A percentile compares a stretch with the other conserved stretches of the same genome.
Conservation (phyloP, 2,113 vertebrate genomes). For the Pelvicachromis taeniatus region DNA sequence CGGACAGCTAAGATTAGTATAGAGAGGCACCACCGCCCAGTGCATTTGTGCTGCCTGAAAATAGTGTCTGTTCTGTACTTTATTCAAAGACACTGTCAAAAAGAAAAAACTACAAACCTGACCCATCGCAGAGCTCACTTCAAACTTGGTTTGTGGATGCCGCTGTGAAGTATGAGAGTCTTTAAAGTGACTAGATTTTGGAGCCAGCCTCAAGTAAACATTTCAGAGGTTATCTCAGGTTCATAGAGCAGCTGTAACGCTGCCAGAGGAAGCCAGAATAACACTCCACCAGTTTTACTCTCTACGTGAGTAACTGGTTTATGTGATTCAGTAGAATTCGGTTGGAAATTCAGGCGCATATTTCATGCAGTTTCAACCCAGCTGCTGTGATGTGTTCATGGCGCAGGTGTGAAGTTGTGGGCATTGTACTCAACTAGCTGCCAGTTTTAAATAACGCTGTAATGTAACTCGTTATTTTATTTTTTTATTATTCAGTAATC, state of each 20-base stretch:
- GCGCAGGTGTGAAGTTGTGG: not conserved
- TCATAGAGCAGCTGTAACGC: not conserved
- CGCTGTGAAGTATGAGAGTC: not conserved
- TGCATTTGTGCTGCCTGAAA: not conserved
- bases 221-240: not conserved
- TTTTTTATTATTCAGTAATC: not conserved
- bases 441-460: rapidly evolving
- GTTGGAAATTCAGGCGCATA: not conserved
- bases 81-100: not conserved
- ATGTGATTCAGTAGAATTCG: rapidly evolving
- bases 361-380: not conserved
- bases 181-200: not conserved
- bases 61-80: not conserved
- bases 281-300: not conserved
- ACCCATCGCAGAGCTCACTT: not conserved
- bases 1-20: not conserved
- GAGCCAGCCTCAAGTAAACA: not conserved
- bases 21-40: not conserved
- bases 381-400: not conserved
- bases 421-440: rapidly evolving
- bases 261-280: not conserved
- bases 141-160: not conserved
- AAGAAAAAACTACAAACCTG: rapidly evolving
- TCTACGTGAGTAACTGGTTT: not conserved
- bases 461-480: rapidly evolving